Conservation (phyloP, 2,113 vertebrate genomes). For the Apaloderma vittatum region DNA sequence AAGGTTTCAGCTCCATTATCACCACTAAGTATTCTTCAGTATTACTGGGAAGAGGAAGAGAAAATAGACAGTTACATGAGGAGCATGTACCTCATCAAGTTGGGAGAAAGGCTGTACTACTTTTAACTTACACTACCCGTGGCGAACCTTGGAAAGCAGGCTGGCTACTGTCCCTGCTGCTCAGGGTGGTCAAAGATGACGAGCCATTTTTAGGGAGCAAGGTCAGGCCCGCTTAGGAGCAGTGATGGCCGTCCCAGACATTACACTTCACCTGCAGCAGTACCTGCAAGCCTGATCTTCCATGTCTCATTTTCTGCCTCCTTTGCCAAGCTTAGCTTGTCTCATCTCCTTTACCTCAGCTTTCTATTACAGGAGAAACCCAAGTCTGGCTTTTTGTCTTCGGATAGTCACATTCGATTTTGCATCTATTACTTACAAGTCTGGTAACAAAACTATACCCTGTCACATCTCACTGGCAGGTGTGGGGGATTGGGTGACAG, state of each 20-base stretch:
- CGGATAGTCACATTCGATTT: not conserved
- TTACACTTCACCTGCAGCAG: not conserved
- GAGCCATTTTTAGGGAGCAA: not conserved
- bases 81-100: rapidly evolving
- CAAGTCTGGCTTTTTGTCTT: not conserved
- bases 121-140: not conserved
- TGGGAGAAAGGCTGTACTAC: rapidly evolving
- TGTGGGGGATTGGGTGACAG: not conserved
- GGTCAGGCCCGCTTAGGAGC: not conserved
- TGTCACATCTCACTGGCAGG: rapidly evolving
- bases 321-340: not conserved
- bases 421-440: not conserved
- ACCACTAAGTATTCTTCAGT: not conserved
- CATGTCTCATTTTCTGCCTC: not conserved
- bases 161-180: not conserved
- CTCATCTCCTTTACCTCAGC: not conserved
- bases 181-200: not conserved
- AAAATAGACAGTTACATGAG: not conserved
- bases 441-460: not conserved
- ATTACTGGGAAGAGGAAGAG: not conserved
- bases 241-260: not conserved
- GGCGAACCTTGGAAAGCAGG: not conserved
- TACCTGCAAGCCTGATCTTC: not conserved
- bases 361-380: not conserved
- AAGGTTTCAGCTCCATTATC: not conserved